These are phyloP conservation scores for Byasa hedistus DNA, from an alignment of 2,888 invertebrate species.

Conservation along the genomic window DNA sequence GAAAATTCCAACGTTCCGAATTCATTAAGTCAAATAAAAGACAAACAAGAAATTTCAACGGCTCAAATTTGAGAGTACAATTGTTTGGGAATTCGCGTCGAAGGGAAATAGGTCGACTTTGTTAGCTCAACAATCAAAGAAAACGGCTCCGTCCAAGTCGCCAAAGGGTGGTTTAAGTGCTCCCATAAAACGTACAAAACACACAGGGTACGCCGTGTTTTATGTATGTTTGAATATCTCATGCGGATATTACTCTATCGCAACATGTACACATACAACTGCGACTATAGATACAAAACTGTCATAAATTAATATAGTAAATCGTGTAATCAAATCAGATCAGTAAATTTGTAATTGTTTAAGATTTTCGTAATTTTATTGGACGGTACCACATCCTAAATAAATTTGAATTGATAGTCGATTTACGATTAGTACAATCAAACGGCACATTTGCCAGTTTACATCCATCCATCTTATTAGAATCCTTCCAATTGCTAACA, in stretches of 20 bases:
- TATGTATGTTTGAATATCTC: constrained; percentile 46
- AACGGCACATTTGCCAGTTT: no score
- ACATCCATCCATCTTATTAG: no score
- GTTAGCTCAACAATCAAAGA: constrained; percentile 25
- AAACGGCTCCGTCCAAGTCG: constrained; percentile 20
- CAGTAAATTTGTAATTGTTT: no score
- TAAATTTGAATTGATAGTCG: no score
- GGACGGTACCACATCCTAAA: no score
- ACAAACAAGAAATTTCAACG: neutral
- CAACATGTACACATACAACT: constrained; percentile 19
- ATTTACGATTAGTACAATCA: no score
- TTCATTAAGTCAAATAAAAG: neutral
- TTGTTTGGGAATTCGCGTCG: constrained; percentile 8
- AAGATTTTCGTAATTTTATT: no score
- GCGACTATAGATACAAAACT: constrained; percentile 34
- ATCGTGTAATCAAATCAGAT: no score
- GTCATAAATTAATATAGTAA: constrained; percentile 7
- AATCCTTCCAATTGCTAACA: no score
- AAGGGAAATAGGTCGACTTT: constrained; percentile 14
- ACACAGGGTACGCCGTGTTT: constrained; percentile 45
- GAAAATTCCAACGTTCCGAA: neutral
- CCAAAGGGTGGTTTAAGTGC: constrained; percentile 56
- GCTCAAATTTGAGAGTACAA: neutral
- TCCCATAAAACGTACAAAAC: constrained; percentile 55
- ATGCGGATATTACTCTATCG: constrained; percentile 48